These are phyloP conservation scores for Ditylenchus weischeri DNA, from an alignment of 2,888 invertebrate species.

Conservation along the genomic window DNA sequence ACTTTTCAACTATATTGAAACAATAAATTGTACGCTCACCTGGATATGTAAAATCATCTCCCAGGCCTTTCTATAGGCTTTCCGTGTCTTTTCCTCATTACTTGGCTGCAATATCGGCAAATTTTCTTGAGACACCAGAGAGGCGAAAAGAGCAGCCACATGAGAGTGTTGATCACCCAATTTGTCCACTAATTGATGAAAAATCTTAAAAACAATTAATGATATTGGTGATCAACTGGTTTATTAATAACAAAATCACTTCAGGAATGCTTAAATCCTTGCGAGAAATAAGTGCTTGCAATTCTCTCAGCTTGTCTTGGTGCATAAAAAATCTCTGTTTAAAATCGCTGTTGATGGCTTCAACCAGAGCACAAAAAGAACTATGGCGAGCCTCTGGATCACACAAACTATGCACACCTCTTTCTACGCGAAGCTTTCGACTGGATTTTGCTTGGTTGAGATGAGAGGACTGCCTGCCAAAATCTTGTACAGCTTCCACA, in stretches of 20 bases:
- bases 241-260: neutral
- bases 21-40: neutral
- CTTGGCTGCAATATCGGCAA: conserved; percentile 14
- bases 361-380: conserved; percentile 5
- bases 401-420: conserved; percentile 12
- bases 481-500: neutral
- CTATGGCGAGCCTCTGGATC: conserved; percentile 4
- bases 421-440: conserved; percentile 12
- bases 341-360: conserved; percentile 18
- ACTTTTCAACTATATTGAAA: too few species aligned
- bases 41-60: conserved; percentile 23
- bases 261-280: conserved; percentile 2
- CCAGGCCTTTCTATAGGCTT: conserved; percentile 19
- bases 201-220: conserved; percentile 1
- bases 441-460: conserved; percentile 8
- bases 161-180: conserved; percentile 8
- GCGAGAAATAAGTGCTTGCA: conserved; percentile 10
- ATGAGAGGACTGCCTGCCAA: neutral
- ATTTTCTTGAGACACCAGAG: conserved; percentile 16
- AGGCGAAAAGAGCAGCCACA: conserved; percentile 15
- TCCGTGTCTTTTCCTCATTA: conserved; percentile 11
- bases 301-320: conserved; percentile 5
- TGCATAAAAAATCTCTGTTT: conserved; percentile 21
- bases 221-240: neutral
- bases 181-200: neutral